Base-by-base conservation (phyloP, 1,140 invertebrate genomes). In the Neomicropteryx cornuta region DNA sequence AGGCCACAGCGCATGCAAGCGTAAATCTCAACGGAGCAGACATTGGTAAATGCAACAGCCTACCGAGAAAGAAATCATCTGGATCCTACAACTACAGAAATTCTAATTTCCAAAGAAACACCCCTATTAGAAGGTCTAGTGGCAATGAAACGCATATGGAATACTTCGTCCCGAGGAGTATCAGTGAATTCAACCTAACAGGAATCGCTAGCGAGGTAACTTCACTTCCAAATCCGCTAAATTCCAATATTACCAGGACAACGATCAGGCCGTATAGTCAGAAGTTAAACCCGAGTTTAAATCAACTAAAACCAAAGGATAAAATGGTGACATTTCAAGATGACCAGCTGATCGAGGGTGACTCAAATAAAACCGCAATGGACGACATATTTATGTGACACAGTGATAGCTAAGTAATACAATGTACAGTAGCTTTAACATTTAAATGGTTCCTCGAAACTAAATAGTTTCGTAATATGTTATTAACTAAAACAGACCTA, bases 321-420 rank as follows among this genome's bases (percentile, higher is more conserved):
- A 85, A 85, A 60, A 82, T 83, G 75, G 83, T 85, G 11, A 87
- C 83, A 1, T 87, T 87, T 47, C 81, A 86, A 48, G 83, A 87
- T 48, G 81, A 85, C 37, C 51, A 55, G 31, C 33, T 46, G 30
- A 45, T n/a, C n/a, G n/a, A n/a, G n/a, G n/a, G n/a, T n/a, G n/a
- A n/a, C n/a, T n/a, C n/a, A n/a, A n/a, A n/a, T n/a, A n/a, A n/a
- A n/a, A n/a, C n/a, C n/a, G n/a, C n/a, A n/a, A n/a, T n/a, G n/a
- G n/a, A n/a, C n/a, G n/a, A n/a, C n/a, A n/a, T n/a, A n/a, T n/a
- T n/a, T n/a, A n/a, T n/a, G n/a, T n/a, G n/a, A n/a, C n/a, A n/a
- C n/a, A n/a, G n/a, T n/a, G n/a, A n/a, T n/a, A n/a, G n/a, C n/a
- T n/a, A n/a, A n/a, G n/a, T n/a, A n/a, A n/a, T n/a, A n/a, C n/a